These are phyloP conservation scores for Ceratina japonica DNA, from an alignment of 1,140 invertebrate species.

Conservation along the genomic window DNA sequence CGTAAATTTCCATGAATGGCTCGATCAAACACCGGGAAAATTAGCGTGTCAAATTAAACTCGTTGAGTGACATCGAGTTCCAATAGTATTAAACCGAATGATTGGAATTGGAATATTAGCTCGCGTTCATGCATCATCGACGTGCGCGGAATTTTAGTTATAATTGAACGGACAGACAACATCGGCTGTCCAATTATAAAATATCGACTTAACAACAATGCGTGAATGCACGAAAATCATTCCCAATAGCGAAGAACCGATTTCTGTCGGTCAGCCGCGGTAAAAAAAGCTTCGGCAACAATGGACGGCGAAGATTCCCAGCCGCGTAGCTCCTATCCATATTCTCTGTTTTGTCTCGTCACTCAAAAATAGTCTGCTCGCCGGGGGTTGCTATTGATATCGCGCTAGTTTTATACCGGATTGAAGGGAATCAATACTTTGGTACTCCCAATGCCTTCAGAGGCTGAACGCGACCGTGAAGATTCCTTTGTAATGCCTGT, in stretches of 20 bases:
- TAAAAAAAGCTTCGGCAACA: too few species aligned
- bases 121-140: too few species aligned
- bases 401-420: constrained; percentile 47
- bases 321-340: background rate
- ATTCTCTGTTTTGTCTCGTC: constrained; percentile 1
- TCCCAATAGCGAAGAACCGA: too few species aligned
- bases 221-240: too few species aligned
- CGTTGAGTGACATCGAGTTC: background rate
- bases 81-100: too few species aligned
- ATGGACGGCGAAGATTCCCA: background rate
- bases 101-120: too few species aligned
- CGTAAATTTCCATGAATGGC: too few species aligned
- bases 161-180: too few species aligned
- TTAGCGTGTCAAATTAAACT: background rate
- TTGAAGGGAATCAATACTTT: constrained; percentile 57
- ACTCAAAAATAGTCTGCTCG: constrained; percentile 58
- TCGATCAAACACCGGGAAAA: background rate
- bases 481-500: constrained; percentile 59
- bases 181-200: too few species aligned
- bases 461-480: constrained; percentile 53
- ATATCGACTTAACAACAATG: too few species aligned
- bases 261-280: too few species aligned
- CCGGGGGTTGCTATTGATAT: constrained; percentile 55
- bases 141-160: too few species aligned
- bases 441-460: constrained; percentile 50